Conservation (phyloP, 1,140 invertebrate species). For the Ceratosolen fusciceps region DNA sequence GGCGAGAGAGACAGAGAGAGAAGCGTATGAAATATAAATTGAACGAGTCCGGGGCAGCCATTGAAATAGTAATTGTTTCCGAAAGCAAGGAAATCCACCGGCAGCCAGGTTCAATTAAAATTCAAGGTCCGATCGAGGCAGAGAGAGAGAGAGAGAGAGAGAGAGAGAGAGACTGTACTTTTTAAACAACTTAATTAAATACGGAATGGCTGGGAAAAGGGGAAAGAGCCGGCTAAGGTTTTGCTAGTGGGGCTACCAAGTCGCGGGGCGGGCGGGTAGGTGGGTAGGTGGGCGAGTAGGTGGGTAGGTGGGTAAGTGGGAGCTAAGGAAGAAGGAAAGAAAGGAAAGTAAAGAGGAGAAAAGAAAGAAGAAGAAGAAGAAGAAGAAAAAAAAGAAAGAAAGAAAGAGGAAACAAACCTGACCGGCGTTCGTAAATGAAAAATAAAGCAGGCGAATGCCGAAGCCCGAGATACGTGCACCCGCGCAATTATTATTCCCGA, state of each 20-base stretch:
- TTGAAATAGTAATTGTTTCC: conserved; percentile 19
- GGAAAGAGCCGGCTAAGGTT: not conserved
- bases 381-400: not conserved
- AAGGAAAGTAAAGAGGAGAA: not conserved
- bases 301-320: too few relatives aligned
- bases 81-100: conserved; percentile 32
- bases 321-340: too few relatives aligned
- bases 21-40: too few relatives aligned
- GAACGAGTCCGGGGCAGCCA: too few relatives aligned
- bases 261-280: not conserved
- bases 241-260: too few relatives aligned
- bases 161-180: conserved; percentile 29
- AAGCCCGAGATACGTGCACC: not conserved
- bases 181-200: conserved; percentile 46
- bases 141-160: too few relatives aligned
- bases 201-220: conserved; percentile 6
- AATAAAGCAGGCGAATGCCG: conserved; percentile 34
- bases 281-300: too few relatives aligned
- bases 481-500: conserved; percentile 43
- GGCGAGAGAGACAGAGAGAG: too few relatives aligned
- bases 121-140: conserved; percentile 44
- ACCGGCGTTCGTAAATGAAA: conserved; percentile 36
- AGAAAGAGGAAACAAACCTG: conserved; percentile 10
- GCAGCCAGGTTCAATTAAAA: conserved; percentile 39
- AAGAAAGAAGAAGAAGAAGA: not conserved